Conservation (phyloP, 2,113 vertebrate species). For the Otus sunia region DNA sequence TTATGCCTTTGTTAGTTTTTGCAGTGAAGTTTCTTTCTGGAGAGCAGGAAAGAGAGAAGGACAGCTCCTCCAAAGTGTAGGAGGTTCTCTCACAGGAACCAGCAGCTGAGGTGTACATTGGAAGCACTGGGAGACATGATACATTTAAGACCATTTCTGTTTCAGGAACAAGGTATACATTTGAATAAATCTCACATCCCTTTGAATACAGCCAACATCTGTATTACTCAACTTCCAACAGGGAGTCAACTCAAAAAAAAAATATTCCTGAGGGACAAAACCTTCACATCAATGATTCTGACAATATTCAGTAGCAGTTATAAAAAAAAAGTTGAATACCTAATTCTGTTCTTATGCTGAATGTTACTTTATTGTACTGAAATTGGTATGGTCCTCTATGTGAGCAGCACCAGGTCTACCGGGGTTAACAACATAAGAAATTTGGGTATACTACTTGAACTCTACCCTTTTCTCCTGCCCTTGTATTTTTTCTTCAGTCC, state of each 20-base stretch:
- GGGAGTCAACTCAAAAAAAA: background rate
- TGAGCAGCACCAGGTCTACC: background rate
- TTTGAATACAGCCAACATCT: background rate
- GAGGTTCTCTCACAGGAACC: background rate
- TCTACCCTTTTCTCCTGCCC: background rate
- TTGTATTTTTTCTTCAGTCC: background rate
- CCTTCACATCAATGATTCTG: background rate
- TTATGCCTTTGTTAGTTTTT: background rate
- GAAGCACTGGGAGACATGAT: background rate
- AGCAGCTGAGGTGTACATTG: background rate
- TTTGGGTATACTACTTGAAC: background rate
- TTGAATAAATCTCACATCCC: background rate
- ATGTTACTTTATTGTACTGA: background rate
- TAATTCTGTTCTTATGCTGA: background rate
- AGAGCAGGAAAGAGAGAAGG: background rate
- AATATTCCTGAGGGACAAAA: background rate
- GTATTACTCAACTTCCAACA: background rate
- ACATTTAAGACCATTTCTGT: background rate
- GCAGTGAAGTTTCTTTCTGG: background rate
- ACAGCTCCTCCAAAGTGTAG: background rate
- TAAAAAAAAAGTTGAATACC: background rate
- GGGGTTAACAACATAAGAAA: background rate
- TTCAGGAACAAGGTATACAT: background rate
- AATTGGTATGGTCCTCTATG: background rate
- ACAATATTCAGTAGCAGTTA: background rate